Evolutionary conservation across 1,140 invertebrate species (phyloP), one percentile per base, ranked within the genome.

Genomic region (Drosophila lacteicornis): DNA sequence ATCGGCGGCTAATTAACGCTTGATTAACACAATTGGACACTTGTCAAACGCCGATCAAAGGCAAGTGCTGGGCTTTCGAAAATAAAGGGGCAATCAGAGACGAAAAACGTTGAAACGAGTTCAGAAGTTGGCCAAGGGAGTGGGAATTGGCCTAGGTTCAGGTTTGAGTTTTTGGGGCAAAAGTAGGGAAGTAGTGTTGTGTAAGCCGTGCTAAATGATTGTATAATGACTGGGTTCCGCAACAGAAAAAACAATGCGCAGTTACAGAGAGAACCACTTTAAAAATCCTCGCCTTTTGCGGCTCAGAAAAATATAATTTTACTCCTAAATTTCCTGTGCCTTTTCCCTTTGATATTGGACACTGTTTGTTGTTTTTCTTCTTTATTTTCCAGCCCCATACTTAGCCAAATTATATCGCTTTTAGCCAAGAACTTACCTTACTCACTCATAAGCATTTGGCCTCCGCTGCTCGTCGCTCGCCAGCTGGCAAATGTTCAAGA

Each of bases 401-500:
- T 67, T 36, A 22, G 47, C 43, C 65, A 69, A 50, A 69, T 69
- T 36, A 70, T 57, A 53, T 22, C 51, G 51, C 27, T 25, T 27
- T 55, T 77, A 60, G 68, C 75, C 59, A 40, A 60, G 57, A 61
- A 90, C 85, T 84, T 90, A 88, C 84, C 84, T 88, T 79, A 25
- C 85, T 53, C 81, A 85, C 78, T 63, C 68, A 42, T 62, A 59
- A 63, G 66, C 58, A 60, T 42, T 80, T 33, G 47, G 63, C 27
- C 62, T 55, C 45, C 40, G 22, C 17, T 49, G 22, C 69, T 33
- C 36, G 17, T 43, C 15, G 55, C 27, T 45, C 22, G 63, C 76
- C 67, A 73, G 66, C 67, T 88, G 85, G 85, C 85, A 90, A 67
- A 17, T 62, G 70, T 43, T 84, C 81, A 88, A 86, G 33, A 71